These are phyloP conservation scores for Drosophila willistoni DNA, from an alignment of 1,140 invertebrate genomes.

Conservation along the genomic window DNA sequence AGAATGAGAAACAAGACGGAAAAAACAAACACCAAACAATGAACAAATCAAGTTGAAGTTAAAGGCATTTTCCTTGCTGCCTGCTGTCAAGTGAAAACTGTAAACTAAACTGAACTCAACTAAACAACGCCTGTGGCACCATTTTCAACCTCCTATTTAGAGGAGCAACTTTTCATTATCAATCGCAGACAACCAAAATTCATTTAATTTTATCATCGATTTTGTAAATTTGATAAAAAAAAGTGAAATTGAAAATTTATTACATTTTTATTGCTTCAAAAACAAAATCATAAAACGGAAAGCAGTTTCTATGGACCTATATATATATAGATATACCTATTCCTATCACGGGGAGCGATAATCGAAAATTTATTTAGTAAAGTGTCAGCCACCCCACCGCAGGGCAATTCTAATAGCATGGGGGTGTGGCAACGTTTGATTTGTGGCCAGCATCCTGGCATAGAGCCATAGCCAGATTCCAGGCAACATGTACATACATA, in stretches of 20 bases:
- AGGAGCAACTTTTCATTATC: constrained; percentile 56
- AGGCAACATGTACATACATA: not conserved
- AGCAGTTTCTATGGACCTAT: not conserved
- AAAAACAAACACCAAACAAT: constrained; percentile 31
- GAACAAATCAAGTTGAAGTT: constrained; percentile 42
- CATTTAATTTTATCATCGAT: constrained; percentile 78
- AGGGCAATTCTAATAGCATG: constrained; percentile 10
- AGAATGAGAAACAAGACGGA: not conserved
- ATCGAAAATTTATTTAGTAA: constrained; percentile 82
- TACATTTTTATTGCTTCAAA: constrained; percentile 81
- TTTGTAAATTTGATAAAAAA: constrained; percentile 76
- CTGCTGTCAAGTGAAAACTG: constrained; percentile 10
- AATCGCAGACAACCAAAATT: constrained; percentile 60
- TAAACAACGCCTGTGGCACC: constrained; percentile 54
- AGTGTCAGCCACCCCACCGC: constrained; percentile 24
- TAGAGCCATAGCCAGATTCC: not conserved
- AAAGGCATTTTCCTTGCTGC: constrained; percentile 28
- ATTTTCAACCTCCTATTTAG: constrained; percentile 12
- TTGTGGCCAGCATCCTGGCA: constrained; percentile 45
- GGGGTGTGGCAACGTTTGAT: constrained; percentile 53
- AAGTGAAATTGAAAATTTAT: constrained; percentile 78
- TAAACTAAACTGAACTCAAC: constrained; percentile 35
- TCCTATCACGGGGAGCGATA: constrained; percentile 60
- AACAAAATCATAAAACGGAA: not conserved
- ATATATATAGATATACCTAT: not conserved